Evolutionary conservation across 1,140 invertebrate genomes (phyloP).

Genomic region (Acromyrmex charruanus): DNA sequence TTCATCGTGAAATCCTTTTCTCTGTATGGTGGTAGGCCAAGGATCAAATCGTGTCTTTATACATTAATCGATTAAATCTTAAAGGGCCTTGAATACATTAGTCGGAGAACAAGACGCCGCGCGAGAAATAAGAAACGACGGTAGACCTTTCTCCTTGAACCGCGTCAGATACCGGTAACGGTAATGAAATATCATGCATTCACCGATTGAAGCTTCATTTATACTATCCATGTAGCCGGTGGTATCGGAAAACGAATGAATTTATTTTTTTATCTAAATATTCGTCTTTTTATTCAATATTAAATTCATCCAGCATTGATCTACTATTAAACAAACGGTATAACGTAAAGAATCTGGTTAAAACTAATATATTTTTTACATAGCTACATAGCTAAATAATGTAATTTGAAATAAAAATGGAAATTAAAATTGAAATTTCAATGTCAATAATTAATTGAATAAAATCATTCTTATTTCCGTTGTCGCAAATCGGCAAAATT

Average conservation of each 20-base stretch:
- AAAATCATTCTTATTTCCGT: background rate
- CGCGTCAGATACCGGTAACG: conserved; percentile 22
- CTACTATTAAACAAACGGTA: background rate
- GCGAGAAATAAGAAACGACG: conserved; percentile 14
- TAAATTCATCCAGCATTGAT: background rate
- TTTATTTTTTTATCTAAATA: background rate
- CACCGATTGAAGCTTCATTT: conserved; percentile 25
- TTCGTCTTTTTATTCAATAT: conserved; percentile 6
- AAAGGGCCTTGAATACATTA: conserved; percentile 61
- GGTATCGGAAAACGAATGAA: background rate
- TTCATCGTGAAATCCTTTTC: conserved; percentile 42
- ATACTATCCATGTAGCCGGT: background rate
- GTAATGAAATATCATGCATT: conserved; percentile 27
- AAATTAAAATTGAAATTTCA: background rate
- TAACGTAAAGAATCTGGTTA: background rate
- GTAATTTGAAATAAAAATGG: background rate
- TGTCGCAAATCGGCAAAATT: background rate
- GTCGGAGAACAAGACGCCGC: conserved; percentile 31
- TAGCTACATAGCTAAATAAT: background rate
- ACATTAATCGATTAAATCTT: conserved; percentile 58
- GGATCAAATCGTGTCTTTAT: conserved; percentile 54
- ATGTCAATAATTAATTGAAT: background rate
- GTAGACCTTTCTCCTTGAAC: conserved; percentile 57
- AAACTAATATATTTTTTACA: background rate
- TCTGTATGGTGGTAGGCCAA: background rate